These are phyloP conservation scores for Tapirus indicus DNA, from an alignment of 2,797 vertebrate species.

Conservation along the genomic window DNA sequence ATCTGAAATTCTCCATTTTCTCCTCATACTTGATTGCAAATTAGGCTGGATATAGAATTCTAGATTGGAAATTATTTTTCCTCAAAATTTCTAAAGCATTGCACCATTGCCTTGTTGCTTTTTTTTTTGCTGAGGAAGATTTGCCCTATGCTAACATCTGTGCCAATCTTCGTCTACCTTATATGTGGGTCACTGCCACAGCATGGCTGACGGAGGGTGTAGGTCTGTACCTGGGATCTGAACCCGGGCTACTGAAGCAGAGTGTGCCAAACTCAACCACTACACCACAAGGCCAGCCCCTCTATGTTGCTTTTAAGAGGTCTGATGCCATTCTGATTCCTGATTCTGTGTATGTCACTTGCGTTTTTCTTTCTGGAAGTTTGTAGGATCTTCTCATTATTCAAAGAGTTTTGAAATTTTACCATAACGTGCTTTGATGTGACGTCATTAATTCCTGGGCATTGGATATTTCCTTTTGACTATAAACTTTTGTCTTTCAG, in stretches of 20 bases:
- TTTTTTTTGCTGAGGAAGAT: background rate
- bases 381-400: background rate
- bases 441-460: background rate
- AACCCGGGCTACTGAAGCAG: too few species aligned
- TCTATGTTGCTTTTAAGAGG: background rate
- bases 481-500: background rate
- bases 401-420: background rate
- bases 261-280: too few species aligned
- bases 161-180: too few species aligned
- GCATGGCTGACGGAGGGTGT: too few species aligned
- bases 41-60: background rate
- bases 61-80: background rate
- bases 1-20: background rate
- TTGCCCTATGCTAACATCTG: too few species aligned
- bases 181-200: too few species aligned
- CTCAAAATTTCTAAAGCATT: background rate
- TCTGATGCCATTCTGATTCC: background rate
- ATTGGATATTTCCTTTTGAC: background rate
- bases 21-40: background rate
- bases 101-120: background rate
- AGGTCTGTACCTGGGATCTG: too few species aligned
- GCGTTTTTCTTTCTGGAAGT: conserved; percentile 3
- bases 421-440: background rate
- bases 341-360: background rate
- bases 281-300: too few species aligned